Evolutionary conservation across 2,888 invertebrate genomes (phyloP).

Genomic region (Portevinia maculata): DNA sequence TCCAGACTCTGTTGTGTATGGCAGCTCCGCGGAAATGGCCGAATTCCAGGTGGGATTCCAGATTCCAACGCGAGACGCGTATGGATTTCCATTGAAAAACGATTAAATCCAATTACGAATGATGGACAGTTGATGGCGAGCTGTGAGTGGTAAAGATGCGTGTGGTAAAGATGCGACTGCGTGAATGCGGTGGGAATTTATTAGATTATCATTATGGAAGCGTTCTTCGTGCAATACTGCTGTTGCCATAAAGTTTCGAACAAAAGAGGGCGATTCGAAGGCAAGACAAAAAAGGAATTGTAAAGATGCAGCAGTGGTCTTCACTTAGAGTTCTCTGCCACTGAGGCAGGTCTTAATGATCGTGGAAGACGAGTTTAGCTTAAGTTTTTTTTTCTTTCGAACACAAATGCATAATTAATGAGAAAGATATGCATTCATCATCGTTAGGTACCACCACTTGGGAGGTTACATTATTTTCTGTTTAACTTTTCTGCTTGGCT

Average conservation of each 20-base stretch:
- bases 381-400: slow-evolving; percentile 20
- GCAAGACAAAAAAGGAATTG: not conserved
- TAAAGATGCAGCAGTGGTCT: not conserved
- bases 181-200: slow-evolving; percentile 63
- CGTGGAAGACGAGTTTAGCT: slow-evolving; percentile 29
- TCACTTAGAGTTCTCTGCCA: not conserved
- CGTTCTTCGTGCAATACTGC: slow-evolving; percentile 46
- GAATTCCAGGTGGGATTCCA: slow-evolving; percentile 62
- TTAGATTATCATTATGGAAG: slow-evolving; percentile 69
- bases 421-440: slow-evolving; percentile 55
- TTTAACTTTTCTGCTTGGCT: slow-evolving; percentile 15
- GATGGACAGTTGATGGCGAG: slow-evolving; percentile 18
- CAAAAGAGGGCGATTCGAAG: not conserved
- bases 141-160: slow-evolving; percentile 1
- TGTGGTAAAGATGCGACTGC: slow-evolving; percentile 17
- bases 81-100: slow-evolving; percentile 61
- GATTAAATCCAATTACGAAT: slow-evolving; percentile 66
- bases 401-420: slow-evolving; percentile 56
- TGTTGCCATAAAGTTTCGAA: slow-evolving; percentile 42
- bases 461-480: slow-evolving; percentile 61
- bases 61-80: slow-evolving; percentile 21
- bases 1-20: not conserved
- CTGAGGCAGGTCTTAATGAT: slow-evolving; percentile 56
- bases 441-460: slow-evolving; percentile 56
- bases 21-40: slow-evolving; percentile 40